A percentile compares a stretch with the other conserved stretches of the same genome.
Conservation (phyloP, 2,113 vertebrate species). For the Microtus pennsylvanicus region DNA sequence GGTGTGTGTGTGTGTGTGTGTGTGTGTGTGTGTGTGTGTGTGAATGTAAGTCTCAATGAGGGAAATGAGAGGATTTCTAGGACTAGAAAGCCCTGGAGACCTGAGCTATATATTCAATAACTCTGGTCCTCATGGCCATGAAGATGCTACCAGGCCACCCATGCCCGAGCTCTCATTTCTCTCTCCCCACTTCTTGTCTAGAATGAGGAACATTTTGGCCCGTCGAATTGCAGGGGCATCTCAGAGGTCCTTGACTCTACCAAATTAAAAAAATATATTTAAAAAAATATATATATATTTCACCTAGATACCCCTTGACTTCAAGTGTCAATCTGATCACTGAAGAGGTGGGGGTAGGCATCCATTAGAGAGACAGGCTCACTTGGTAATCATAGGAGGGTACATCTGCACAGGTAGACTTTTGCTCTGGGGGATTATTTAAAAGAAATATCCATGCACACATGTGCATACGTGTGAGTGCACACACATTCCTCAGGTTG, state of each 20-base stretch:
- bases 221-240: not conserved
- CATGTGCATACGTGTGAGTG: not conserved
- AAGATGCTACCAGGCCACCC: not conserved
- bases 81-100: not conserved
- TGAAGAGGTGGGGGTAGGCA: not conserved
- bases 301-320: conserved; percentile 11
- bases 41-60: not conserved
- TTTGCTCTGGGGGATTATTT: too few relatives aligned
- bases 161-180: not conserved
- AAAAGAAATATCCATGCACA: too few relatives aligned
- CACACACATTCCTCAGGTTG: not conserved
- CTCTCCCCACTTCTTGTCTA: not conserved
- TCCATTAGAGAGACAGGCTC: conserved; percentile 11
- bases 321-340: conserved; percentile 66
- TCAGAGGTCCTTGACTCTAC: conserved; percentile 22
- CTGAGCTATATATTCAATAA: not conserved
- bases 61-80: not conserved
- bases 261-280: conserved; percentile 42
- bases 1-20: not conserved
- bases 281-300: too few relatives aligned
- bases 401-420: not conserved
- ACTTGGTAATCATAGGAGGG: not conserved
- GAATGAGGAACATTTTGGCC: not conserved
- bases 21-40: not conserved
- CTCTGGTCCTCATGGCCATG: not conserved